These are phyloP conservation scores for Corydoras maculifer DNA, from an alignment of 2,113 vertebrate genomes.

Conservation along the genomic window DNA sequence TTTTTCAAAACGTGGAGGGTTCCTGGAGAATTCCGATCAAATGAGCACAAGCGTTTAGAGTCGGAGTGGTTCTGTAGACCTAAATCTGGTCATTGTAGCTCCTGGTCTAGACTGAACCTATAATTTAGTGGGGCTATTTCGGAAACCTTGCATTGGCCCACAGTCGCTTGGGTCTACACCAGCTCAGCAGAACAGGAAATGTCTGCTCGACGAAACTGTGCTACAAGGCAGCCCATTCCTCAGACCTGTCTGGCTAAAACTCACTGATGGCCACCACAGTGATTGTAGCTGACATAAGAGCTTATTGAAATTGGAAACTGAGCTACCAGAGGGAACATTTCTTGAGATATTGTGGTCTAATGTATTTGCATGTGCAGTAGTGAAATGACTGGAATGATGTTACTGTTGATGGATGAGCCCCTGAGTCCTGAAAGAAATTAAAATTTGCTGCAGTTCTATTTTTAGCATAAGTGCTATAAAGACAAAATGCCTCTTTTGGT, in stretches of 20 bases:
- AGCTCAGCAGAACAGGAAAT: conserved; percentile 53
- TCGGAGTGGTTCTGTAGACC: conserved; percentile 32
- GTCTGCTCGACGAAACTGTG: conserved; percentile 55
- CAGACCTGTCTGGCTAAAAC: conserved; percentile 45
- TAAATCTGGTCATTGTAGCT: conserved; percentile 43
- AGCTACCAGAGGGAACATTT: conserved; percentile 47
- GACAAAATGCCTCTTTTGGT: no score
- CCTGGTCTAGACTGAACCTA: conserved; percentile 55
- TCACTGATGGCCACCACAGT: conserved; percentile 43
- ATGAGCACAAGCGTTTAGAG: conserved; percentile 39
- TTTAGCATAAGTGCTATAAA: not conserved
- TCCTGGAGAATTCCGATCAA: no score
- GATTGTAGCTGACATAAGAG: conserved; percentile 38
- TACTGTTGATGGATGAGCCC: conserved; percentile 6
- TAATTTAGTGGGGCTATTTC: conserved; percentile 66
- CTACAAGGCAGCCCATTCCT: conserved; percentile 50
- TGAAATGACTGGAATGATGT: conserved; percentile 24
- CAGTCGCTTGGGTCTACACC: conserved; percentile 58
- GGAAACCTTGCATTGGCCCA: conserved; percentile 50
- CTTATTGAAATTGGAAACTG: conserved; percentile 43
- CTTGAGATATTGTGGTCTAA: conserved; percentile 22
- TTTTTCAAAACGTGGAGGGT: no score
- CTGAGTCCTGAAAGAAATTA: conserved; percentile 4
- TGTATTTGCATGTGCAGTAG: conserved; percentile 33
- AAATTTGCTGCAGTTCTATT: not conserved